Evolutionary conservation across 1,140 invertebrate species (phyloP).

Genomic region (Bombus soroeensis): DNA sequence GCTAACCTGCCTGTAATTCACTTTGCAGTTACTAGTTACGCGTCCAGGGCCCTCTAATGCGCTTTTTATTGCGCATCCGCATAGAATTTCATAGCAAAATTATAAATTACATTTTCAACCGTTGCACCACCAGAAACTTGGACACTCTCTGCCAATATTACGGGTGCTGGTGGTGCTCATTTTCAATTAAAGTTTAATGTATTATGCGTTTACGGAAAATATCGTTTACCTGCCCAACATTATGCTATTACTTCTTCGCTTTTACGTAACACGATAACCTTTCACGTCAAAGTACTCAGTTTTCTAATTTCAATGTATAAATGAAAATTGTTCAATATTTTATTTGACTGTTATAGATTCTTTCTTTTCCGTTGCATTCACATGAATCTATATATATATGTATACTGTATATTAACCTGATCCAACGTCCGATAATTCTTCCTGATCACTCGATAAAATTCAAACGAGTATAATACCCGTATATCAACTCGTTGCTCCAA

Average conservation of each 20-base stretch:
- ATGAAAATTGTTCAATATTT: too few species aligned
- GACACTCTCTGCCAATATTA: conserved; percentile 36
- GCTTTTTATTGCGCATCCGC: conserved; percentile 61
- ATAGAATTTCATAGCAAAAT: conserved; percentile 61
- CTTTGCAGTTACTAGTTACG: conserved; percentile 57
- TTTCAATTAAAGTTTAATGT: conserved; percentile 11
- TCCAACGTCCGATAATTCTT: neutral
- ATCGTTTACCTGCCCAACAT: neutral
- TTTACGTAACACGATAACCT: too few species aligned
- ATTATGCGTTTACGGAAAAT: neutral
- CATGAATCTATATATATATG: neutral
- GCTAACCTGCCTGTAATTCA: conserved; percentile 59
- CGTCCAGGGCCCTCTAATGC: conserved; percentile 57
- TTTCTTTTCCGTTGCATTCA: too few species aligned
- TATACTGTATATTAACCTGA: neutral
- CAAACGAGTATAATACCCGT: neutral
- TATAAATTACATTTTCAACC: conserved; percentile 63
- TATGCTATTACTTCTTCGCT: too few species aligned
- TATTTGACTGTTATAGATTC: too few species aligned
- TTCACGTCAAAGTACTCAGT: too few species aligned
- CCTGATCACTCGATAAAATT: neutral
- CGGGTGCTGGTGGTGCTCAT: conserved; percentile 37
- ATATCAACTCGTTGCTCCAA: neutral
- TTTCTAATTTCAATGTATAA: too few species aligned
- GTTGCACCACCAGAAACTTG: conserved; percentile 45